Evolutionary conservation across 2,113 vertebrate genomes (phyloP).

Genomic region (Lepisosteus oculatus): DNA sequence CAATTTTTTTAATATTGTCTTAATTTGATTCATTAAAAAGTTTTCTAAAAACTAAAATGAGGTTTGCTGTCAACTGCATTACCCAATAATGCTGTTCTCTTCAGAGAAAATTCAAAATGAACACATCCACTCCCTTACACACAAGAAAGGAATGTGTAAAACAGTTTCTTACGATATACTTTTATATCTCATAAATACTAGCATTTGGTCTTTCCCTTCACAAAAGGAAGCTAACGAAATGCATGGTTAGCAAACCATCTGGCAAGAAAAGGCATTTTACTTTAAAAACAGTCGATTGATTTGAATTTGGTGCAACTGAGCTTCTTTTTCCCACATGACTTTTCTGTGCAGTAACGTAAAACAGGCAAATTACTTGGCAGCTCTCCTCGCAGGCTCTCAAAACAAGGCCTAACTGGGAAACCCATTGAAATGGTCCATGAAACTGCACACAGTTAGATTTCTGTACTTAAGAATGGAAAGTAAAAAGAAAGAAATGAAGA

Average conservation of each 20-base stretch:
- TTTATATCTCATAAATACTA: no score
- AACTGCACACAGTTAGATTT: conserved; percentile 22
- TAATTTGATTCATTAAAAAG: no score
- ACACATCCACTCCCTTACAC: no score
- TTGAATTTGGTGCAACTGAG: neutral
- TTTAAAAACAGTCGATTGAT: neutral
- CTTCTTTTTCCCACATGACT: conserved; percentile 5
- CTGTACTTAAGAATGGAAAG: neutral
- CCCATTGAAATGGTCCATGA: conserved; percentile 19
- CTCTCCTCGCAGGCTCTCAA: conserved; percentile 1
- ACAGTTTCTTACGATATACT: no score
- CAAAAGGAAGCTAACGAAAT: neutral
- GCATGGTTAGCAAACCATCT: conserved; percentile 4
- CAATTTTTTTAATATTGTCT: no score
- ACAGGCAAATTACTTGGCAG: conserved; percentile 25
- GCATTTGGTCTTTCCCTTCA: no score
- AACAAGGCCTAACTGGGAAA: conserved; percentile 14
- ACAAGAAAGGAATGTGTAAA: no score
- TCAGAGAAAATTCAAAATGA: no score
- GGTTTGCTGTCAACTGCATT: no score
- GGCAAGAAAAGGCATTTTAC: conserved; percentile 1
- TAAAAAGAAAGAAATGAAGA: neutral
- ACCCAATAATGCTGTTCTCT: no score
- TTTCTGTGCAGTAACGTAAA: conserved; percentile 11
- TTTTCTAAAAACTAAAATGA: no score